Evolutionary conservation across 2,888 invertebrate genomes (phyloP).

Genomic region (Entomobrya proxima): DNA sequence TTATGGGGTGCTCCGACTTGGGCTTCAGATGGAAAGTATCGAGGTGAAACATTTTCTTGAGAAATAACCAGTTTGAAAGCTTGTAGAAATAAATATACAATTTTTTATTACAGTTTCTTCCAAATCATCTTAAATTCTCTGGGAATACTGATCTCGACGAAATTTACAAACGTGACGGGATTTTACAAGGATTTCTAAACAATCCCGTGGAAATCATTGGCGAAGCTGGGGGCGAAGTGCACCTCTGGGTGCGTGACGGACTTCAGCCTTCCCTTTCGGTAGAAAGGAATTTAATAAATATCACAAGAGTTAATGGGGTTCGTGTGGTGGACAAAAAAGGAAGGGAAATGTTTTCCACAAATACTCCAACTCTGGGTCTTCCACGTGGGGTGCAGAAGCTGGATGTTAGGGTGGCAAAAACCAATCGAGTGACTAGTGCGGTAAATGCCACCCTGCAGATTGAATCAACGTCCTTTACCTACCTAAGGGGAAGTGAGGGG

Average conservation of each 20-base stretch:
- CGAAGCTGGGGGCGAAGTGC: slow-evolving; percentile 77
- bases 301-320: slow-evolving; percentile 84
- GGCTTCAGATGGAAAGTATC: slow-evolving; percentile 88
- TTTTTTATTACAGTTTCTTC: slow-evolving; percentile 80
- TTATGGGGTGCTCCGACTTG: slow-evolving; percentile 87
- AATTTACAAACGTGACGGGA: slow-evolving; percentile 85
- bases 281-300: slow-evolving; percentile 83
- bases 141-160: slow-evolving; percentile 87
- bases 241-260: slow-evolving; percentile 75
- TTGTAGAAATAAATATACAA: not conserved
- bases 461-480: slow-evolving; percentile 83
- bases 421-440: slow-evolving; percentile 86
- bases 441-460: slow-evolving; percentile 83
- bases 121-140: slow-evolving; percentile 87
- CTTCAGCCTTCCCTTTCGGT: slow-evolving; percentile 78
- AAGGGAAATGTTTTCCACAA: slow-evolving; percentile 86
- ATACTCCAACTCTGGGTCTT: slow-evolving; percentile 84
- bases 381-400: slow-evolving; percentile 80
- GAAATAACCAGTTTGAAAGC: no score
- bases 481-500: slow-evolving; percentile 88
- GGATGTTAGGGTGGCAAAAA: slow-evolving; percentile 79
- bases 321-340: slow-evolving; percentile 83
- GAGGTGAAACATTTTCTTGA: no score
- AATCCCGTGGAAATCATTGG: slow-evolving; percentile 80
- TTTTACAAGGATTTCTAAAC: slow-evolving; percentile 81